phyloP scores from a whole-genome alignment of 37 sponge, comb jelly and placozoan species.

The Petrosia ficiformis region DNA sequence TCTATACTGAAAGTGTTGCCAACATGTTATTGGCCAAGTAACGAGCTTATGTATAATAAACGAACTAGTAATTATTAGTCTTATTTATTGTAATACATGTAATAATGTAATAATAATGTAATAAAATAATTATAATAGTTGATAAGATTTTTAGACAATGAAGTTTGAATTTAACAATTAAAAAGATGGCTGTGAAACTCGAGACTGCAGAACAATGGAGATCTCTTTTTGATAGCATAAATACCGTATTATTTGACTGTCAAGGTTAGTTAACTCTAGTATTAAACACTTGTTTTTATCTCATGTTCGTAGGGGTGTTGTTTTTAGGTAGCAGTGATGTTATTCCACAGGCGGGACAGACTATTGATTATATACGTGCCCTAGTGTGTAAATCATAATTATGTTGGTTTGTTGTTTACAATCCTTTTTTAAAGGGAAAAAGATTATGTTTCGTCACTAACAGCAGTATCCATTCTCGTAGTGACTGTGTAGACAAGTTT shows the following conservation, averaged over 20 bases:
- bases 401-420: background rate
- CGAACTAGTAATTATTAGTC: too few relatives aligned
- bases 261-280: conserved; percentile 54
- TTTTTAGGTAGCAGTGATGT: conserved; percentile 47
- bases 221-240: conserved; percentile 37
- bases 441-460: conserved; percentile 79
- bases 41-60: too few relatives aligned
- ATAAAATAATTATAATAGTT: too few relatives aligned
- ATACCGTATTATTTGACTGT: conserved; percentile 83
- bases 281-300: too few relatives aligned
- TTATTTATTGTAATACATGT: too few relatives aligned
- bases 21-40: too few relatives aligned
- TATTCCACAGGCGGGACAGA: conserved; percentile 68
- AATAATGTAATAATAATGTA: too few relatives aligned
- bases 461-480: conserved; percentile 82
- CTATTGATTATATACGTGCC: conserved; percentile 32
- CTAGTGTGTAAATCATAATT: conserved; percentile 32
- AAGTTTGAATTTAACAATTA: too few relatives aligned
- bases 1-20: background rate
- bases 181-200: too few relatives aligned
- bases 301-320: conserved; percentile 83
- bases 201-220: too few relatives aligned
- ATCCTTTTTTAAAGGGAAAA: conserved; percentile 58
- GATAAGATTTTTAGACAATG: too few relatives aligned
- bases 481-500: conserved; percentile 72